Conservation (phyloP, 1,140 invertebrate species). For the Brachionus angularis region DNA sequence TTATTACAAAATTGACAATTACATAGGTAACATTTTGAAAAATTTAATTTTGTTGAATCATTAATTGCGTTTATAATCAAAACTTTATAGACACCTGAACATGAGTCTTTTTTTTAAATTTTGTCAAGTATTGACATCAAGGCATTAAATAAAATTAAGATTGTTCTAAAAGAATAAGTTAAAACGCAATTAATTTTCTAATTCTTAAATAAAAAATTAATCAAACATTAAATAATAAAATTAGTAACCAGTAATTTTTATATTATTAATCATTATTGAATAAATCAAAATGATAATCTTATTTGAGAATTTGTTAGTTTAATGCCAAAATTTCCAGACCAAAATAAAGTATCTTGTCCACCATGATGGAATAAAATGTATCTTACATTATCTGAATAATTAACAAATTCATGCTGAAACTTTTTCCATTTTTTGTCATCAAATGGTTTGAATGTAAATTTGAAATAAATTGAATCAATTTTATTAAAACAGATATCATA, state of each 20-base stretch:
- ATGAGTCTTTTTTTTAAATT: too few species aligned
- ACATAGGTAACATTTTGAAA: too few species aligned
- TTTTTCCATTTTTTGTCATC: slow-evolving; percentile 17
- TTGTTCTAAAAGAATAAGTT: too few species aligned
- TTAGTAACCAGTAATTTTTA: background rate
- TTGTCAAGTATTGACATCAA: too few species aligned
- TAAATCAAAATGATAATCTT: slow-evolving; percentile 4
- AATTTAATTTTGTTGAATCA: too few species aligned
- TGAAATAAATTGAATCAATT: slow-evolving; percentile 13
- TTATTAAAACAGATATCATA: background rate
- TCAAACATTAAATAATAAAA: too few species aligned
- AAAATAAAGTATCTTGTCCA: slow-evolving; percentile 64
- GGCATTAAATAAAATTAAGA: too few species aligned
- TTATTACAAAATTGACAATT: too few species aligned
- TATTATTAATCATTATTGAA: background rate
- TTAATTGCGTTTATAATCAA: too few species aligned
- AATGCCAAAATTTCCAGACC: slow-evolving; percentile 67
- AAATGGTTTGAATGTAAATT: background rate
- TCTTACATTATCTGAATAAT: slow-evolving; percentile 49
- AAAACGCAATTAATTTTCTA: too few species aligned
- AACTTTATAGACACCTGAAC: too few species aligned
- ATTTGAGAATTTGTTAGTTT: slow-evolving; percentile 66
- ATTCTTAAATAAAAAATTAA: too few species aligned
- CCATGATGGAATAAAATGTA: slow-evolving; percentile 56
- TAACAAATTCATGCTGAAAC: slow-evolving; percentile 48